phyloP scores from a whole-genome alignment of 1,140 invertebrate species.

The Drosophila subpulchrella region DNA sequence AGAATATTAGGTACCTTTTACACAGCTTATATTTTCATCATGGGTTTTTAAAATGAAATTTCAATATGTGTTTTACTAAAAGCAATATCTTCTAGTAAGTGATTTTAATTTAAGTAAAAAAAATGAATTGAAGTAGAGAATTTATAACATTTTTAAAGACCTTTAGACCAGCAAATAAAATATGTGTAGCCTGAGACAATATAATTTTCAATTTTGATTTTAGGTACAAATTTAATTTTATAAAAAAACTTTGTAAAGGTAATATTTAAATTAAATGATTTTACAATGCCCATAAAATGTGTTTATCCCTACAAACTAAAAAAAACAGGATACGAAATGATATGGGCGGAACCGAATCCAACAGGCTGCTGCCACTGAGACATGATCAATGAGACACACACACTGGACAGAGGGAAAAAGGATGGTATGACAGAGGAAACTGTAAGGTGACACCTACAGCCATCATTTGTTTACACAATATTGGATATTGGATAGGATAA shows the following conservation, averaged over 20 bases:
- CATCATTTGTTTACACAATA: constrained; percentile 83
- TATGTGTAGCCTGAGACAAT: too few species aligned
- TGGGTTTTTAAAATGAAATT: too few species aligned
- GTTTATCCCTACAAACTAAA: neutral
- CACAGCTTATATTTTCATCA: neutral
- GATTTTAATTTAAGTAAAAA: too few species aligned
- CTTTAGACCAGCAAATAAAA: too few species aligned
- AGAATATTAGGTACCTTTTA: neutral
- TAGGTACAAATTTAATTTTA: too few species aligned
- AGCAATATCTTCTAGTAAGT: too few species aligned
- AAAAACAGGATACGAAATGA: constrained; percentile 1
- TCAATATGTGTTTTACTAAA: too few species aligned
- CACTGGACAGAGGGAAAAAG: constrained; percentile 3
- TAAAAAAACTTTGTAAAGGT: neutral
- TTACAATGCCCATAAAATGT: neutral
- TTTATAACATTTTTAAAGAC: too few species aligned
- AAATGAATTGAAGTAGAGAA: too few species aligned
- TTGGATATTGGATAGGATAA: constrained; percentile 70
- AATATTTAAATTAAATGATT: too few species aligned
- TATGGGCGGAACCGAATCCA: constrained; percentile 47
- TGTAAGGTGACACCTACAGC: constrained; percentile 76
- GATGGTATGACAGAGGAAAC: constrained; percentile 41
- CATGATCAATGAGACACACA: constrained; percentile 67
- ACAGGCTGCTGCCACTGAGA: constrained; percentile 55
- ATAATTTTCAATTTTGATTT: too few species aligned